These are phyloP conservation scores for Vimba vimba DNA, from an alignment of 2,113 vertebrate genomes.

Conservation along the genomic window DNA sequence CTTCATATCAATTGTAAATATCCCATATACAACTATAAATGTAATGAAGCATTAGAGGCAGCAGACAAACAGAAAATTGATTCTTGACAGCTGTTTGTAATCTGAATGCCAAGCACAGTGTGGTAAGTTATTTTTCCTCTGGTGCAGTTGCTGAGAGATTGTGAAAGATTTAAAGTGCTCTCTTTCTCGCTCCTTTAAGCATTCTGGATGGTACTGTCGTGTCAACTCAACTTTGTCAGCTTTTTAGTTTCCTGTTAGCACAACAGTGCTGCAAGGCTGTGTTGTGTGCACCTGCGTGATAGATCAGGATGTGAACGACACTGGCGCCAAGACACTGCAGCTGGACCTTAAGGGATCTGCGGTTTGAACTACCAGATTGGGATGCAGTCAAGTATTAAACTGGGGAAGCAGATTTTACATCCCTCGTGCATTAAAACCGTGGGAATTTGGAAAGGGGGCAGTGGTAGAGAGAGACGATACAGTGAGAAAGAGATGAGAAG, in stretches of 20 bases:
- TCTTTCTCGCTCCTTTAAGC: neutral
- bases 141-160: neutral
- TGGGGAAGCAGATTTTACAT: constrained; percentile 24
- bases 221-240: neutral
- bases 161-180: constrained; percentile 11
- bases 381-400: neutral
- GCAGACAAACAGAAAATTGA: constrained; percentile 29
- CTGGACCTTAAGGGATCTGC: constrained; percentile 40
- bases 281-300: constrained; percentile 11
- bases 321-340: constrained; percentile 5
- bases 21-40: neutral
- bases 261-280: neutral
- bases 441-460: neutral
- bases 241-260: neutral
- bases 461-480: neutral
- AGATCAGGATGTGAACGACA: neutral
- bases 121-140: neutral
- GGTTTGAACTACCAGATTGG: constrained; percentile 21
- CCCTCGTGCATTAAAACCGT: constrained; percentile 7
- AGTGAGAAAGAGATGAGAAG: neutral
- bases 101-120: neutral
- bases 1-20: neutral
- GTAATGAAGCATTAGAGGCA: neutral
- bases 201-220: neutral
- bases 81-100: constrained; percentile 36